Conservation (phyloP, 2,888 invertebrate genomes). For the Nomada lathburiana region DNA sequence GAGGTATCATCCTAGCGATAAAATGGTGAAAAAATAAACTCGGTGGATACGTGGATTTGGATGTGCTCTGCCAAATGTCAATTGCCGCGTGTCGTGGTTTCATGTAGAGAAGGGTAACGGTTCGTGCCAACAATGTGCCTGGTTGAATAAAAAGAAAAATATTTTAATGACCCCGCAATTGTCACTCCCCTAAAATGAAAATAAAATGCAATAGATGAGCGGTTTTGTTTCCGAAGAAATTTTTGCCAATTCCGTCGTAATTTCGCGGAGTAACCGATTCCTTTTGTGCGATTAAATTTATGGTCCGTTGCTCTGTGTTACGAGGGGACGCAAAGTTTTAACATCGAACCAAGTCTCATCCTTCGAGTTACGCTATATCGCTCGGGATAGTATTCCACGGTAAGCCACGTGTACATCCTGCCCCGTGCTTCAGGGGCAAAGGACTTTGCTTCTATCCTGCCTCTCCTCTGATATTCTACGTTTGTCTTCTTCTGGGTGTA, state of each 20-base stretch:
- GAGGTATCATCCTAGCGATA: constrained; percentile 8
- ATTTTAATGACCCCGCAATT: not conserved
- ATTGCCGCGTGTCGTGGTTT: not conserved
- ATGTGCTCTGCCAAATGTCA: not conserved
- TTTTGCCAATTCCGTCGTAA: too few species aligned
- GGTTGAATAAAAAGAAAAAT: not conserved
- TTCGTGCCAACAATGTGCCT: not conserved
- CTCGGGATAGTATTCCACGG: constrained; percentile 37
- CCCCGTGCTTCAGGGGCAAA: constrained; percentile 58
- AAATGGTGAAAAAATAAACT: constrained; percentile 12
- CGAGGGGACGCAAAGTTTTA: constrained; percentile 8
- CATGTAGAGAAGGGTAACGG: not conserved
- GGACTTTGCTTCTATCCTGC: constrained; percentile 49
- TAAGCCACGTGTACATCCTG: constrained; percentile 59
- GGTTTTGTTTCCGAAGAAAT: too few species aligned
- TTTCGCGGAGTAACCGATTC: too few species aligned
- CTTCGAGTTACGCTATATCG: constrained; percentile 35
- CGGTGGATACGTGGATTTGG: not conserved
- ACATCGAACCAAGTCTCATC: constrained; percentile 20
- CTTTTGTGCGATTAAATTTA: not conserved
- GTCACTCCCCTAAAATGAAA: not conserved
- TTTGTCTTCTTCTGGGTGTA: constrained; percentile 12
- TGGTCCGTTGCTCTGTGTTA: not conserved
- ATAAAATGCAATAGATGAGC: too few species aligned
- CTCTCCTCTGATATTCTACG: constrained; percentile 12